Base-by-base conservation (phyloP, 2,888 invertebrate genomes). In the Sipha maydis region DNA sequence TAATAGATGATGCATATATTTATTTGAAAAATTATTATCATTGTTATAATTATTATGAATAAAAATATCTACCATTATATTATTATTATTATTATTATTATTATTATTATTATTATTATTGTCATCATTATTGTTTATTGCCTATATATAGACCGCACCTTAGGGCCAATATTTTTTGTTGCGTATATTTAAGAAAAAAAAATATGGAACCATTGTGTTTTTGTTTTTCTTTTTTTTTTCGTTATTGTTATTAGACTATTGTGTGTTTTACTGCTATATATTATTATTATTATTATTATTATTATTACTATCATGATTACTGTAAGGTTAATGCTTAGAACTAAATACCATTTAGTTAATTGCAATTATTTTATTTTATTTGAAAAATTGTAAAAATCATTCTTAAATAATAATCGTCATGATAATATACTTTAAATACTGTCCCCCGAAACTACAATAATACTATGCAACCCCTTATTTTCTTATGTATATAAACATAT, bases 181-280 rank as follows among this genome's bases (percentile, higher is more conserved):
- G 85, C 71, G 31, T 77, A 85, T 34, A 67, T 78, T 31, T 78
- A 85, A 61, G 75, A 69, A 34, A 34, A 34, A 69, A 82, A 69
- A 69, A 41, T 56, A 75, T 21, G 56, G 8, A 73, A 85, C 67
- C 48, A 76, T 56, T 83, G 71, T 38, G 31, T 78, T 78, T 77
- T 67, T 78, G 34, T 85, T 67, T 85, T 31, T 75, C 56, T 31
- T 78, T 86, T 61, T 88, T 88, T 82, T 82, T 82, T 86, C 31
- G 76, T 88, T 88, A 88, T 88, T 88, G 88, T 88, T 88, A 48
- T 88, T 88, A 88, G 82, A 88, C 38, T 88, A 82, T 82, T 88
- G 88, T 88, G 88, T 88, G 88, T 88, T 88, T 88, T 88, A 82
- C 75, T 76, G 82, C 88, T 88, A 80, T 80, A 80, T 61, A 41